Conservation (phyloP, 1,140 invertebrate genomes). For the Drosophila azteca region DNA sequence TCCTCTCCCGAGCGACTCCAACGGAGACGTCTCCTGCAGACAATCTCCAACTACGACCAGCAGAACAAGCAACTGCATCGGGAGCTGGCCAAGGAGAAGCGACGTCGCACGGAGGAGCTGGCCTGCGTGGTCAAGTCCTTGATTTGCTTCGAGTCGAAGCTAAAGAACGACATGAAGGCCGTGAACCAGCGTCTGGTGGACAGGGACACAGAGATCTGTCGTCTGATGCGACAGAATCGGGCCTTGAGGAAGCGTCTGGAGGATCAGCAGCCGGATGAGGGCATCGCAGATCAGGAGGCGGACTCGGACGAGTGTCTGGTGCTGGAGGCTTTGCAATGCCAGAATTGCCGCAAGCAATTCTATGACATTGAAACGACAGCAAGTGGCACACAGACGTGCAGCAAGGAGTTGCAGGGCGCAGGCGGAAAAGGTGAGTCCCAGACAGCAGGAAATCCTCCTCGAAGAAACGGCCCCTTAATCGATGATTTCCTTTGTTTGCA, state of each 20-base stretch:
- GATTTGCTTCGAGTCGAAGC: conserved; percentile 87
- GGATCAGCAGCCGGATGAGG: conserved; percentile 57
- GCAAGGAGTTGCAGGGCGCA: conserved; percentile 37
- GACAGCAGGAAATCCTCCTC: background rate
- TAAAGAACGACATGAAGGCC: conserved; percentile 88
- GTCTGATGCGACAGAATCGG: conserved; percentile 67
- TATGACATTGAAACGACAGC: conserved; percentile 72
- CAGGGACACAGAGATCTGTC: conserved; percentile 87
- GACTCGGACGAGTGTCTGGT: conserved; percentile 58
- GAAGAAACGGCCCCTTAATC: background rate
- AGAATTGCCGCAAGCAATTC: conserved; percentile 79
- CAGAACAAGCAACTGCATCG: conserved; percentile 74
- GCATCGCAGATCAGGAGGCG: conserved; percentile 41
- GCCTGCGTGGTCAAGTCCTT: conserved; percentile 87
- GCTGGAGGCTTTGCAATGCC: conserved; percentile 77
- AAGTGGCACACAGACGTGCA: conserved; percentile 60
- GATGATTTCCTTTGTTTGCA: conserved; percentile 8
- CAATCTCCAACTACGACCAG: conserved; percentile 73
- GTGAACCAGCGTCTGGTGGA: conserved; percentile 87
- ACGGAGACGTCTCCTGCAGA: conserved; percentile 64
- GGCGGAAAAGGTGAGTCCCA: conserved; percentile 61
- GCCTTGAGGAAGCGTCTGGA: conserved; percentile 65
- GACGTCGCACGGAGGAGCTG: conserved; percentile 86
- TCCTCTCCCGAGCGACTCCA: conserved; percentile 48
- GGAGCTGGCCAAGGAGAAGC: conserved; percentile 84